phyloP scores from a whole-genome alignment of 2,888 invertebrate species.

The Melipona bicolor region DNA sequence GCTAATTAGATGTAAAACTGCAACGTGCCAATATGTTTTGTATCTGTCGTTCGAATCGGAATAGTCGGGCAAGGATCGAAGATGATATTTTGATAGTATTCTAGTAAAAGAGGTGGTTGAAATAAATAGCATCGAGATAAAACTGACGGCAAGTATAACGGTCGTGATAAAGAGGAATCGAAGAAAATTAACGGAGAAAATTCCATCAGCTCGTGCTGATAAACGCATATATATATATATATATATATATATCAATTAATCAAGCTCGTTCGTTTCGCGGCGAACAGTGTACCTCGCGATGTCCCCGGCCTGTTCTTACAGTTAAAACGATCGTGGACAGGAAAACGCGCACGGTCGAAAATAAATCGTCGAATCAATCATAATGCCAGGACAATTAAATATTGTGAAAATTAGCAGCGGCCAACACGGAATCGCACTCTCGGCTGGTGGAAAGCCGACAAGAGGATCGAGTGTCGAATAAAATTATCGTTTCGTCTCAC shows the following conservation, averaged over 20 bases:
- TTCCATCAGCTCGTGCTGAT: neutral
- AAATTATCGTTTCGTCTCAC: slow-evolving; percentile 64
- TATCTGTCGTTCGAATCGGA: no score
- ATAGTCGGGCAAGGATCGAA: no score
- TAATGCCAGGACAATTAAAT: slow-evolving; percentile 59
- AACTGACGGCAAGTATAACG: no score
- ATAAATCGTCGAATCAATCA: slow-evolving; percentile 55
- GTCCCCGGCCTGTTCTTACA: slow-evolving; percentile 21
- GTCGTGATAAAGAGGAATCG: neutral
- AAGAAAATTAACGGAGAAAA: neutral
- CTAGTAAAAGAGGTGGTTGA: no score
- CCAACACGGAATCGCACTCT: slow-evolving; percentile 71
- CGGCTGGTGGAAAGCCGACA: slow-evolving; percentile 63
- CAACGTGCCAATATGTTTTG: no score
- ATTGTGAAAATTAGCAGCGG: slow-evolving; percentile 56
- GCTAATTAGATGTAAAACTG: no score
- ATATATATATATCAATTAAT: neutral
- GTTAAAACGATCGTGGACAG: slow-evolving; percentile 10
- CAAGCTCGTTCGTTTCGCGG: neutral
- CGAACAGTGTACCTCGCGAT: slow-evolving; percentile 3
- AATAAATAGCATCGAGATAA: no score
- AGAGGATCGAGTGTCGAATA: slow-evolving; percentile 65
- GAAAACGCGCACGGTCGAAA: neutral
- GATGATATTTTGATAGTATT: no score
- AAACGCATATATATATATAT: neutral